These are phyloP conservation scores for Anoncus sp. DNA, from an alignment of 2,888 invertebrate species.

Conservation along the genomic window DNA sequence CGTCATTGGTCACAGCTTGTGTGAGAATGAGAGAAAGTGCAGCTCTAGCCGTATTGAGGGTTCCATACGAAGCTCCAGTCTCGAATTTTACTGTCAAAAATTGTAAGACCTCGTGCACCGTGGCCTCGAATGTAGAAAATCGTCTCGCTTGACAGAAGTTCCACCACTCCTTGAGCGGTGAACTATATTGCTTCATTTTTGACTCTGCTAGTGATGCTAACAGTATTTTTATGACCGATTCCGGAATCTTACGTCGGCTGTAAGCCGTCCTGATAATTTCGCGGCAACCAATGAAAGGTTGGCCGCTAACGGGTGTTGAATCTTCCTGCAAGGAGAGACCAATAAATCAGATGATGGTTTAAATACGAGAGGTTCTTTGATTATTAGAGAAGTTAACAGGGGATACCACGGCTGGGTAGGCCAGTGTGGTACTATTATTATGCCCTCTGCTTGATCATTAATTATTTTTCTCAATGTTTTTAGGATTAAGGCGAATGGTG, in stretches of 20 bases:
- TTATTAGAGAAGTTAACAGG: slow-evolving; percentile 45
- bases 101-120: too few species aligned
- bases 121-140: too few species aligned
- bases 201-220: slow-evolving; percentile 22
- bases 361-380: slow-evolving; percentile 40
- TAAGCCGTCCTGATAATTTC: slow-evolving; percentile 67
- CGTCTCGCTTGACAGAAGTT: slow-evolving; percentile 22
- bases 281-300: slow-evolving; percentile 65
- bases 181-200: slow-evolving; percentile 22
- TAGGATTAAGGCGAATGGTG: slow-evolving; percentile 56
- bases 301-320: slow-evolving; percentile 64
- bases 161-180: slow-evolving; percentile 20
- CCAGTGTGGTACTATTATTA: slow-evolving; percentile 73
- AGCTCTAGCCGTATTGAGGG: too few species aligned
- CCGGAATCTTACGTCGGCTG: slow-evolving; percentile 57
- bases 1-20: too few species aligned
- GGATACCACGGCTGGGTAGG: slow-evolving; percentile 74
- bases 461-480: slow-evolving; percentile 59
- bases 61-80: not conserved
- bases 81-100: too few species aligned
- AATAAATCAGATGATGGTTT: slow-evolving; percentile 64
- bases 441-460: slow-evolving; percentile 70
- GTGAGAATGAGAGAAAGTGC: too few species aligned
- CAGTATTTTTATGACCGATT: slow-evolving; percentile 38
- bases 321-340: slow-evolving; percentile 66